Base-by-base conservation (phyloP, 2,888 invertebrate species). In the Drosophila vallismaia region DNA sequence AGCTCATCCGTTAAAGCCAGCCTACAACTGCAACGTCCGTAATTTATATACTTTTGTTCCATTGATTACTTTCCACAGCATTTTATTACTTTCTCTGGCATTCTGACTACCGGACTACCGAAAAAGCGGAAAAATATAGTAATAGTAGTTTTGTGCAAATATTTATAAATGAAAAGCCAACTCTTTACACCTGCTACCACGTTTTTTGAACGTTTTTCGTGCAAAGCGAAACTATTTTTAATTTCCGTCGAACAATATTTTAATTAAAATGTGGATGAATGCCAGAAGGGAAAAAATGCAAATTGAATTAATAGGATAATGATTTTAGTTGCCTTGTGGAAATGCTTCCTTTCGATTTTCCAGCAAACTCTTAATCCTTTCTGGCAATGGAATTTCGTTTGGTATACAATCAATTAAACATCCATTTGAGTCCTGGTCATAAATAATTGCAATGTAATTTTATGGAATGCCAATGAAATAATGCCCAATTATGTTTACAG, bases 1-100 rank as follows among this genome's bases (percentile, higher is more conserved):
- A 58, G 73, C 74, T 70, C 74, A 72, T 50, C 69, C 79, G 68
- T 73, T 76, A 70, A 80, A 71, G 56, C 48, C 53, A 66, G 70
- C 64, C 77, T 29, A 58, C 75, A 71, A 60, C 68, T 49, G 33
- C 33, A 33, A 8, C 64, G 59, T 53, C 14, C 38, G 52, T 42
- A 67, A 78, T 76, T 78, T 73, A 55, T 73, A 48, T 54, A 57
- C 59, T 56, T 70, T 69, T 50, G 58, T 44, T 54, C 33, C 53
- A 70, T 54, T 75, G 57, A 72, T 72, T 59, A 51, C 44, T 52
- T 69, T 59, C 26, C 19, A 45, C 52, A n/a, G 36, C 24, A 10
- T 10, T 36, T 62, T 63, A 62, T 63, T 63, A 63, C 45, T 64
- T 46, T 53, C 50, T 9, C 38, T 3, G 4, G 42, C 3, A 42